These are phyloP conservation scores for Agelastica alni DNA, from an alignment of 2,888 invertebrate species.

Conservation along the genomic window DNA sequence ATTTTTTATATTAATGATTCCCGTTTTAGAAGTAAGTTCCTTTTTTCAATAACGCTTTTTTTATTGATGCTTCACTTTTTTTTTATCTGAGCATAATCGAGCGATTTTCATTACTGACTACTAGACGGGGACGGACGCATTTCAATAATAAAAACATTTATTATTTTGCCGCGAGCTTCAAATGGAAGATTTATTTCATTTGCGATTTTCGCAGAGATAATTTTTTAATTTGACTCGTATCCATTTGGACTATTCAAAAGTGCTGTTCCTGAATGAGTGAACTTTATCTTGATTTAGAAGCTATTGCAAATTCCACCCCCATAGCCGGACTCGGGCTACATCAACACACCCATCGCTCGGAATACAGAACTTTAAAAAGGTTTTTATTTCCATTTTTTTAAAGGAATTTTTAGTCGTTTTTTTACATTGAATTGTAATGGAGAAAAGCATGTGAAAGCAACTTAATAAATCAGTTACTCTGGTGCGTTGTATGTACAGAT, in stretches of 20 bases:
- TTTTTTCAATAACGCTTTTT: too few relatives aligned
- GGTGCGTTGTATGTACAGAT: too few relatives aligned
- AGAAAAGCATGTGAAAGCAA: not conserved
- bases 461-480: too few relatives aligned
- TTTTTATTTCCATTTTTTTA: conserved; percentile 9
- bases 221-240: conserved; percentile 32
- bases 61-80: too few relatives aligned
- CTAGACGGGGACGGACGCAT: conserved; percentile 12
- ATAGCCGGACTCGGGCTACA: conserved; percentile 25
- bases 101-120: conserved; percentile 10
- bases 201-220: conserved; percentile 26
- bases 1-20: too few relatives aligned
- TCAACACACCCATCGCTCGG: conserved; percentile 24
- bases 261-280: conserved; percentile 31
- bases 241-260: conserved; percentile 32
- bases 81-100: not conserved
- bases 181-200: conserved; percentile 28
- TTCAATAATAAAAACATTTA: conserved; percentile 23
- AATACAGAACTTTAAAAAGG: conserved; percentile 21
- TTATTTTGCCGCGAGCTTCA: conserved; percentile 20
- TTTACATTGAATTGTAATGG: not conserved
- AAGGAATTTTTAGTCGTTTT: not conserved
- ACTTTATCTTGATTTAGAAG: conserved; percentile 34
- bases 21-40: too few relatives aligned
- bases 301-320: conserved; percentile 30